A percentile compares a stretch with the other conserved stretches of the same genome.
These are phyloP conservation scores for Lithophane socia DNA, from an alignment of 2,888 invertebrate genomes.

Conservation along the genomic window DNA sequence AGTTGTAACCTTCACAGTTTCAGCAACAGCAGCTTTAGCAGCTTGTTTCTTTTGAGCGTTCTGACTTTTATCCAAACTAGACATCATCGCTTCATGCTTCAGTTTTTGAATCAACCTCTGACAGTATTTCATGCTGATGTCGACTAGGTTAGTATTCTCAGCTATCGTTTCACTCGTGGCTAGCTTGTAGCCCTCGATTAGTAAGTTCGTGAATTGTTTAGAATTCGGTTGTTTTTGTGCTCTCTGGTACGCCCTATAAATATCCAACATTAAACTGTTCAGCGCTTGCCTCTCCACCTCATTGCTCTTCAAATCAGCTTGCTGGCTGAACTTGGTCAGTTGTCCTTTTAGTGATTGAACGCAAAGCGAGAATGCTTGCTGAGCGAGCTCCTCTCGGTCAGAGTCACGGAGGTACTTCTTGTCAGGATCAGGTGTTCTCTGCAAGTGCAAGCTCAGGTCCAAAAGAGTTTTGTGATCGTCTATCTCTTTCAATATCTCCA, in stretches of 20 bases:
- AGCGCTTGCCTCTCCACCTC: constrained; percentile 87
- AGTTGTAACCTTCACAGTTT: constrained; percentile 69
- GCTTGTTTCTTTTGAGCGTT: constrained; percentile 83
- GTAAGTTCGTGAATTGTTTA: constrained; percentile 91
- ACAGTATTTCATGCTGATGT: constrained; percentile 93
- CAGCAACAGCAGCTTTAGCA: constrained; percentile 74
- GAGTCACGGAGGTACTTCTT: constrained; percentile 97
- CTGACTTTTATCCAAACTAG: constrained; percentile 81
- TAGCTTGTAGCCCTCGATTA: constrained; percentile 93
- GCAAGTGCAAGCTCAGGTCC: constrained; percentile 94
- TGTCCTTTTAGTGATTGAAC: constrained; percentile 92
- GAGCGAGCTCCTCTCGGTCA: constrained; percentile 95
- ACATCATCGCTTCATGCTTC: constrained; percentile 89
- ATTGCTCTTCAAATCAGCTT: constrained; percentile 85
- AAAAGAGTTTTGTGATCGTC: constrained; percentile 95
- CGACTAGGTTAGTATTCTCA: constrained; percentile 92
- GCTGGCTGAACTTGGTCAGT: constrained; percentile 89
- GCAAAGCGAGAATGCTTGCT: constrained; percentile 94
- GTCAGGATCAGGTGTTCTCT: constrained; percentile 95
- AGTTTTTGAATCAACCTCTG: constrained; percentile 91
- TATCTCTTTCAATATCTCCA: constrained; percentile 95
- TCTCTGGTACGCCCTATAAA: constrained; percentile 93
- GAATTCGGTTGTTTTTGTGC: constrained; percentile 91
- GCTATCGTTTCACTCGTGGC: constrained; percentile 91
- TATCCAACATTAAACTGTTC: constrained; percentile 89